These are phyloP conservation scores for Tetragnatha versicolor DNA, from an alignment of 1,140 invertebrate species.

Conservation along the genomic window DNA sequence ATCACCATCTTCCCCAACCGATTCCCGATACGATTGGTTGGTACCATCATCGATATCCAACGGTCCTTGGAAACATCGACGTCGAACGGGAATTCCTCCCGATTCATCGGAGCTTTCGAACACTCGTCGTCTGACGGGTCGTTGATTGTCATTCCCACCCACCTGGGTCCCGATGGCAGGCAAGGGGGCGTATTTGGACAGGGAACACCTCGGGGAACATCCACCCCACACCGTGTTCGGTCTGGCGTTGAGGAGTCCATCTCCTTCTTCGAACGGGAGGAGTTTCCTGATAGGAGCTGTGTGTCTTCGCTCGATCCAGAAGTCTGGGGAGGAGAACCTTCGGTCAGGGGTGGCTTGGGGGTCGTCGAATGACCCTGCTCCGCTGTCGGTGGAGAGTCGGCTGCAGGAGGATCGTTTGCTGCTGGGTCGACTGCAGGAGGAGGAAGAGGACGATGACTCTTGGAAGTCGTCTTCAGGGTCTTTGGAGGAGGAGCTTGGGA, in stretches of 20 bases:
- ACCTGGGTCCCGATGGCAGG: conserved; percentile 31
- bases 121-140: neutral
- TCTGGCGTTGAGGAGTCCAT: neutral
- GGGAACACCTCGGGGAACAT: conserved; percentile 28
- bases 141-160: neutral
- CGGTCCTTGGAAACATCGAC: conserved; percentile 41
- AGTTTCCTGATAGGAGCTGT: conserved; percentile 37
- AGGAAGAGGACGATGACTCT: conserved; percentile 3
- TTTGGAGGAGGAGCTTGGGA: neutral
- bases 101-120: neutral
- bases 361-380: conserved; percentile 43
- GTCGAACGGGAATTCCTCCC: neutral
- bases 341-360: conserved; percentile 24
- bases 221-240: conserved; percentile 38
- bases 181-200: conserved; percentile 37
- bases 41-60: conserved; percentile 39
- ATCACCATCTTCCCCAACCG: too few relatives aligned
- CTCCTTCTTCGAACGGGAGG: neutral
- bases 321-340: conserved; percentile 32
- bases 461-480: neutral
- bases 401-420: conserved; percentile 35
- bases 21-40: too few relatives aligned
- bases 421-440: conserved; percentile 25
- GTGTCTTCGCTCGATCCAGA: conserved; percentile 33
- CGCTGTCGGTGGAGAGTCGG: conserved; percentile 42